These are phyloP conservation scores for Phalacrocorax brasilianus DNA, from an alignment of 2,113 vertebrate genomes.

Conservation along the genomic window DNA sequence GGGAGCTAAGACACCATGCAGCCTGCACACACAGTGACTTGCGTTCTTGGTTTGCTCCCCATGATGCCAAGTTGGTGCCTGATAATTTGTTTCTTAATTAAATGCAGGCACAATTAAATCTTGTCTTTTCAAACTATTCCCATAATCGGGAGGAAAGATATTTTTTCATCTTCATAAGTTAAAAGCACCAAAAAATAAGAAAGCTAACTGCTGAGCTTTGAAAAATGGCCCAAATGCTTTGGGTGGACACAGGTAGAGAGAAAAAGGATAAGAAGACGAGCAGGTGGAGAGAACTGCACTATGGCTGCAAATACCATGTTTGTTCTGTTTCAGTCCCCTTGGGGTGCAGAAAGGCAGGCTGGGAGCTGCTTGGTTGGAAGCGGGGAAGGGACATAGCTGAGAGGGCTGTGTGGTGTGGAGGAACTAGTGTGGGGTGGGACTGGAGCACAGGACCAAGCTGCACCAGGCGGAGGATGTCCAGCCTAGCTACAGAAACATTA, in stretches of 20 bases:
- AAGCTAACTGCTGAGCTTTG: background rate
- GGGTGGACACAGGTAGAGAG: background rate
- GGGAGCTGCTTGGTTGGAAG: background rate
- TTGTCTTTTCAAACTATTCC: background rate
- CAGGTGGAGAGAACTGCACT: rapidly evolving
- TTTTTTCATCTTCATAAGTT: background rate
- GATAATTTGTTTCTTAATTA: background rate
- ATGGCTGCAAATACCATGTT: background rate
- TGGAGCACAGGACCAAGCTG: background rate
- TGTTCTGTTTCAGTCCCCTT: background rate
- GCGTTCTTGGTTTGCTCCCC: background rate
- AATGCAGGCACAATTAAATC: background rate
- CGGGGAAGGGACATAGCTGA: background rate
- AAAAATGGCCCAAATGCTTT: background rate
- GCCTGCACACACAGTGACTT: background rate
- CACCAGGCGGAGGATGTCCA: background rate
- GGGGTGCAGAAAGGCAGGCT: background rate
- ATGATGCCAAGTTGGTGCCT: background rate
- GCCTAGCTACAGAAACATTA: background rate
- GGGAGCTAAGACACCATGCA: background rate
- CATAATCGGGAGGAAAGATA: background rate
- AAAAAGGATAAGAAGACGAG: background rate
- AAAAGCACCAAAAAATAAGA: background rate
- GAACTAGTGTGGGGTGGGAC: background rate
- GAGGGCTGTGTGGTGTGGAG: rapidly evolving